phyloP scores from a whole-genome alignment of 2,888 invertebrate genomes.

The Orgyia antiqua region DNA sequence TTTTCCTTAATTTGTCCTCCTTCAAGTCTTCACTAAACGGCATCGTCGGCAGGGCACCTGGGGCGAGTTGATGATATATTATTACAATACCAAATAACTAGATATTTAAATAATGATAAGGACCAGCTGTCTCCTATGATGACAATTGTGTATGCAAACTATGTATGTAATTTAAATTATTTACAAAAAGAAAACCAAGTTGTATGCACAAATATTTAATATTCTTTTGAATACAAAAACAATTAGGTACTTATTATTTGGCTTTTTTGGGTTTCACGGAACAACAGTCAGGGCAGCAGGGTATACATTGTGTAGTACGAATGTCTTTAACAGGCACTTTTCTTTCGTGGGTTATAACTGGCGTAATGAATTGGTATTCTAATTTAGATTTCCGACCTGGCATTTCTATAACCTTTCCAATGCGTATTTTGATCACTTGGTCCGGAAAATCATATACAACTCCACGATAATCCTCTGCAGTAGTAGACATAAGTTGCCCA shows the following conservation, averaged over 20 bases:
- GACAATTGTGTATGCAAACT: too few relatives aligned
- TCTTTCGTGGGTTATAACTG: slow-evolving; percentile 38
- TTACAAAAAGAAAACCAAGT: slow-evolving; percentile 9
- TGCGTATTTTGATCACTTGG: slow-evolving; percentile 62
- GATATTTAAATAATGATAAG: background rate
- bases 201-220: slow-evolving; percentile 22
- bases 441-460: slow-evolving; percentile 54
- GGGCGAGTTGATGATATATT: slow-evolving; percentile 47
- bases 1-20: slow-evolving; percentile 36
- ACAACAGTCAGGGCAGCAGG: slow-evolving; percentile 41
- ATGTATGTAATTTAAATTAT: background rate
- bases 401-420: slow-evolving; percentile 60
- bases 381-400: slow-evolving; percentile 59
- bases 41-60: slow-evolving; percentile 55
- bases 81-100: slow-evolving; percentile 21
- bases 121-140: too few relatives aligned
- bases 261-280: slow-evolving; percentile 12
- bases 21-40: slow-evolving; percentile 45
- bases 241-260: background rate
- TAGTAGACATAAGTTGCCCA: slow-evolving; percentile 42
- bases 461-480: slow-evolving; percentile 50
- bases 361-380: slow-evolving; percentile 67
- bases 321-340: slow-evolving; percentile 48
- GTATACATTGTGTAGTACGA: slow-evolving; percentile 56
- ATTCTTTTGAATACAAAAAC: too few relatives aligned